Base-by-base conservation (phyloP, 1,140 invertebrate genomes). In the Formica selysi region DNA sequence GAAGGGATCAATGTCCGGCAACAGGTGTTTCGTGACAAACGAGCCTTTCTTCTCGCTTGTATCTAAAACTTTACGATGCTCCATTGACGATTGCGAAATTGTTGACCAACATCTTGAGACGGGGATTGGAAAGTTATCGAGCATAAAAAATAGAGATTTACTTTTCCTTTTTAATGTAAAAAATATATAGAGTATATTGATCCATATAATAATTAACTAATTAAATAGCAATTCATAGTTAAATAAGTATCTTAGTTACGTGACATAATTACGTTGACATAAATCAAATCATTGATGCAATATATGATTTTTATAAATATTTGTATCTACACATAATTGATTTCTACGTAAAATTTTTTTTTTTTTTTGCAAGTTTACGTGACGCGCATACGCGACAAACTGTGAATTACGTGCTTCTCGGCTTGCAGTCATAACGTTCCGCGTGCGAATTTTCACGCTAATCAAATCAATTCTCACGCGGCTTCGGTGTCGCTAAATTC, bases 401-500 rank as follows among this genome's bases (percentile, higher is more conserved):
- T 4, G 19, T 44, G n/a, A 73, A 73, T 73, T 73, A 59, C 22
- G 11, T 13, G 38, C 44, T 11, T 81, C 19, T 16, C 5, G 8
- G 6, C 5, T 67, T 57, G 41, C 26, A 29, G 7, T 61, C 11
- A 61, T 61, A 36, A 13, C n/a, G 26, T 83, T 73, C 26, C 38
- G 29, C 54, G n/a, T 73, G 79, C 32, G 36, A 74, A 62, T 83
- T 83, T 81, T 83, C 38, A 62, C 38, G 26, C 38, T 44, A 61
- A 48, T 73, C 68, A 83, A 74, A 62, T n/a, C 32, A 65, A 48
- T 62, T 87, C 73, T 61, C 87, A 74, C 73, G 79, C 76, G 36
- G 62, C 51, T 84, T 65, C 19, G 29, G 57, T 89, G 44, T 84
- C 87, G 11, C 41, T 78, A 61, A 62, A 88, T 86, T 81, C 29